These are phyloP conservation scores for Cephonodes hylas DNA, from an alignment of 2,888 invertebrate genomes.

Conservation along the genomic window DNA sequence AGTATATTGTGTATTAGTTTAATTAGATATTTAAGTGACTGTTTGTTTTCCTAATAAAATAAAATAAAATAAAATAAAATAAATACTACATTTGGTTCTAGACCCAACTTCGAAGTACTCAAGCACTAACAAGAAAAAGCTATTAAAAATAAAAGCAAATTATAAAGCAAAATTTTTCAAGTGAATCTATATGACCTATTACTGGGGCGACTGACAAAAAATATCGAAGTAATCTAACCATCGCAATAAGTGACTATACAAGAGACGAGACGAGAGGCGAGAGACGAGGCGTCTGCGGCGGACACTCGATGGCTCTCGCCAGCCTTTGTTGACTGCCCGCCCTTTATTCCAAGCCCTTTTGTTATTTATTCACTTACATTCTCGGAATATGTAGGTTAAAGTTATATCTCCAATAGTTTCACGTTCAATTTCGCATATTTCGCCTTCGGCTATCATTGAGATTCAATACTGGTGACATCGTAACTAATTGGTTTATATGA, in stretches of 20 bases:
- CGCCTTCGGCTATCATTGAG: too few species aligned
- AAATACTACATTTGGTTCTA: too few species aligned
- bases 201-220: not conserved
- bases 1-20: too few species aligned
- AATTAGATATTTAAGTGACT: too few species aligned
- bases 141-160: not conserved
- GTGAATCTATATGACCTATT: not conserved
- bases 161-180: not conserved
- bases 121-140: too few species aligned
- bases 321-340: conserved; percentile 21
- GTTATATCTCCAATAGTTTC: not conserved
- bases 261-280: not conserved
- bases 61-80: too few species aligned
- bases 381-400: conserved; percentile 3
- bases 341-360: conserved; percentile 31
- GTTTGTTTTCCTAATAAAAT: too few species aligned
- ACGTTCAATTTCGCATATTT: not conserved
- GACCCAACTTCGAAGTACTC: too few species aligned
- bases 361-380: conserved; percentile 21
- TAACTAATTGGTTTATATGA: too few species aligned
- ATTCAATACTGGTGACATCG: too few species aligned
- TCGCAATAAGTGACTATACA: conserved; percentile 1
- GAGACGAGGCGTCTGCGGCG: conserved; percentile 18
- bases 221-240: not conserved
- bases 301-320: conserved; percentile 34